These are phyloP conservation scores for Columba janthina DNA, from an alignment of 2,113 vertebrate species.

Conservation along the genomic window DNA sequence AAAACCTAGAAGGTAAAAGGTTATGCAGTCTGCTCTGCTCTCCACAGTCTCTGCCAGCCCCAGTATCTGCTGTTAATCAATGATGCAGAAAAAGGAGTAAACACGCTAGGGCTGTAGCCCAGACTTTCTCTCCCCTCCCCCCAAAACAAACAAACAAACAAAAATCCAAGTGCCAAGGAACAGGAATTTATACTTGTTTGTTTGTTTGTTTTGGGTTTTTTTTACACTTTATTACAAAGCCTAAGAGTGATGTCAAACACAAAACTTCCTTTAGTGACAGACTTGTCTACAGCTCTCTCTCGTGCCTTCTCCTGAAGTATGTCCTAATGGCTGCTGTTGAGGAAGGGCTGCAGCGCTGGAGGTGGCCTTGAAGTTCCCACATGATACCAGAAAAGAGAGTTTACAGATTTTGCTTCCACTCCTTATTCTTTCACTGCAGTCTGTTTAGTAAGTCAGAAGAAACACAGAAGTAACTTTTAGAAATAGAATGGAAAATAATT, in stretches of 20 bases:
- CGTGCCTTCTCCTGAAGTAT: neutral
- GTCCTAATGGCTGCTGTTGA: neutral
- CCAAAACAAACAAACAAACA: no score
- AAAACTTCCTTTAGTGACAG: neutral
- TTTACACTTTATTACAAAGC: neutral
- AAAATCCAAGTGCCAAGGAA: neutral
- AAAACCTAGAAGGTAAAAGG: neutral
- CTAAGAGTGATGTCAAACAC: neutral
- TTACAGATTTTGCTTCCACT: neutral
- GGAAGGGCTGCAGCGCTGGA: neutral
- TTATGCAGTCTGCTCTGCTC: neutral
- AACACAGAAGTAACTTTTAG: neutral
- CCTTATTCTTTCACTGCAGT: neutral
- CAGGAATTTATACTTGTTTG: neutral
- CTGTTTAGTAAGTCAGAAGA: neutral
- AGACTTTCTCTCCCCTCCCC: no score
- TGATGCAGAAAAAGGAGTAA: neutral
- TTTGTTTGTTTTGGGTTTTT: no score
- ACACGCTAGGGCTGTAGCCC: neutral
- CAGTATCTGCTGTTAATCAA: neutral
- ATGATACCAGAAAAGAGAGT: fast-evolving
- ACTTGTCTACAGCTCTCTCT: neutral
- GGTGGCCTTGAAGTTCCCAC: neutral
- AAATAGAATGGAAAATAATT: neutral
- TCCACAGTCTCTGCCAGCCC: neutral